These are phyloP conservation scores for Onychostoma macrolepis DNA, from an alignment of 2,113 vertebrate species.

Conservation along the genomic window DNA sequence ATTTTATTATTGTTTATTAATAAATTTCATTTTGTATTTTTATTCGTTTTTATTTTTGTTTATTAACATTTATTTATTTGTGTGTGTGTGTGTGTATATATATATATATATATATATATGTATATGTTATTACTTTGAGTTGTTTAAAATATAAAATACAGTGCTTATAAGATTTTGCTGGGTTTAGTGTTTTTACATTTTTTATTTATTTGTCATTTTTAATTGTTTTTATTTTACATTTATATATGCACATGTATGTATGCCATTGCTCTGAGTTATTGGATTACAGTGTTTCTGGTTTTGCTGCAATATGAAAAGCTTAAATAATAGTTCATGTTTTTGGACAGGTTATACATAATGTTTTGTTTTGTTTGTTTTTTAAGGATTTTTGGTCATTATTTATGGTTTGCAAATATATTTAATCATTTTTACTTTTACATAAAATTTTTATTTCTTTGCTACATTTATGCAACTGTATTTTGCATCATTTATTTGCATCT, in stretches of 20 bases:
- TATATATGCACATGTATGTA: neutral
- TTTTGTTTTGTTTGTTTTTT: neutral
- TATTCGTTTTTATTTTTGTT: too few species aligned
- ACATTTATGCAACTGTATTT: neutral
- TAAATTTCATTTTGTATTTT: too few species aligned
- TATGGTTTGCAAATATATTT: neutral
- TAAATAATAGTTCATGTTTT: neutral
- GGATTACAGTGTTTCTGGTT: neutral
- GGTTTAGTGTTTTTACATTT: too few species aligned
- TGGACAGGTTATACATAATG: neutral
- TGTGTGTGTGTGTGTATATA: too few species aligned
- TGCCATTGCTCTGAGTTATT: neutral
- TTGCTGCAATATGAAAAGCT: neutral
- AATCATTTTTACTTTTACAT: neutral
- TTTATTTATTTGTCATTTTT: too few species aligned
- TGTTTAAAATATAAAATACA: too few species aligned
- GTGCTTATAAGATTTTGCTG: too few species aligned
- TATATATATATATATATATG: too few species aligned
- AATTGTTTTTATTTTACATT: neutral
- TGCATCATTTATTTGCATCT: neutral
- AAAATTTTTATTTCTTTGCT: neutral
- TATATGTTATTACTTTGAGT: too few species aligned
- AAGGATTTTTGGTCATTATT: neutral
- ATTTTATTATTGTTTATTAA: too few species aligned
- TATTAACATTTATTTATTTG: too few species aligned